Percentiles rank a stretch among this genome's conserved stretches.
phyloP scores from a whole-genome alignment of 2,113 vertebrate genomes.

The Azemiops feae region DNA sequence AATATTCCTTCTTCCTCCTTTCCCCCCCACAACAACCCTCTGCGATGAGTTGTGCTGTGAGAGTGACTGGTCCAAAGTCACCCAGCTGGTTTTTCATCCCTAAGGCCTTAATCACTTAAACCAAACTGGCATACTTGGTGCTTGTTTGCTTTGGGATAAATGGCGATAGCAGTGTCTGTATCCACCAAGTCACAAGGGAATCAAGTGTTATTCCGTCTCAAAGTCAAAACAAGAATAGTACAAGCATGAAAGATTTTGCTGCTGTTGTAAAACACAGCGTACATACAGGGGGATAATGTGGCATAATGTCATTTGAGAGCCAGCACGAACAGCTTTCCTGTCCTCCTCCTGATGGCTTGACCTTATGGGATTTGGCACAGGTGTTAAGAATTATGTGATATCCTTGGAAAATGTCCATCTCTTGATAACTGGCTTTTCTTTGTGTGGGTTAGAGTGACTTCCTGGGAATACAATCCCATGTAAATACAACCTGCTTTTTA shows the following conservation, averaged over 20 bases:
- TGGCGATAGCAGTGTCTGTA: not conserved
- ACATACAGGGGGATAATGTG: not conserved
- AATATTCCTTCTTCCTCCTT: not conserved
- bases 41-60: not conserved
- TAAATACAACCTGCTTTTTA: not conserved
- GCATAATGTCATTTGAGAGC: not conserved
- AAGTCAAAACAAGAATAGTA: slow-evolving; percentile 1
- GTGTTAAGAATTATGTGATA: slow-evolving; percentile 4
- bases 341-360: not conserved
- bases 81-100: not conserved
- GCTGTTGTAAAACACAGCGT: slow-evolving; percentile 3
- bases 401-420: slow-evolving; percentile 10
- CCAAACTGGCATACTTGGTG: not conserved
- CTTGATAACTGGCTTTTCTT: not conserved
- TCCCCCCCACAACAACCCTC: not conserved
- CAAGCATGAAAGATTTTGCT: not conserved
- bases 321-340: not conserved
- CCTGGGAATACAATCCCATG: not conserved
- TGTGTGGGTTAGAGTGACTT: not conserved
- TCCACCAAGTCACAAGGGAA: not conserved
- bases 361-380: slow-evolving; percentile 7
- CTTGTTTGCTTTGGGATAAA: not conserved
- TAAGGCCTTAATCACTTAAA: not conserved
- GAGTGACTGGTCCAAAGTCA: not conserved
- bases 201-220: not conserved